Conservation (phyloP, 1,140 invertebrate species). For the Drosophila gunungcola region DNA sequence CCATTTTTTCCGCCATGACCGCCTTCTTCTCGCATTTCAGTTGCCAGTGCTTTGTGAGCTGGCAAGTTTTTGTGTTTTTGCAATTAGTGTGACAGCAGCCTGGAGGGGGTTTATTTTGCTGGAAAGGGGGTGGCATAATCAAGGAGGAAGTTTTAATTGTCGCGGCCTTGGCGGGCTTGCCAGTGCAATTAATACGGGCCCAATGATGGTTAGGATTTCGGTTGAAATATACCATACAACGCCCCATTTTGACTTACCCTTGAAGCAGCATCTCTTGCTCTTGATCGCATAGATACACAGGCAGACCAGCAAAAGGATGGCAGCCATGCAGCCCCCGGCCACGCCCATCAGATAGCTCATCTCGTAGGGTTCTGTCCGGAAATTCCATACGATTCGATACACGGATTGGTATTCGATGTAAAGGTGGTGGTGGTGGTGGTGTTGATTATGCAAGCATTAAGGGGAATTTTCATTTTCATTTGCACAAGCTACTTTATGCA, state of each 20-base stretch:
- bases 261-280: slow-evolving; percentile 89
- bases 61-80: slow-evolving; percentile 78
- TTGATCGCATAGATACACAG: slow-evolving; percentile 87
- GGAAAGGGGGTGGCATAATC: slow-evolving; percentile 54
- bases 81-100: slow-evolving; percentile 71
- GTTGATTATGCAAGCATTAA: slow-evolving; percentile 63
- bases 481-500: slow-evolving; percentile 11
- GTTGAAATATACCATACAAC: neutral
- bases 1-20: slow-evolving; percentile 42
- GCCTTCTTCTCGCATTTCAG: slow-evolving; percentile 38
- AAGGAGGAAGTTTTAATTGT: slow-evolving; percentile 76
- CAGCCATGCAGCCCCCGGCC: slow-evolving; percentile 86
- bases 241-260: slow-evolving; percentile 86
- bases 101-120: neutral
- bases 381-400: slow-evolving; percentile 17
- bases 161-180: slow-evolving; percentile 63
- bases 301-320: slow-evolving; percentile 87
- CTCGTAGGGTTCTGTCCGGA: slow-evolving; percentile 87
- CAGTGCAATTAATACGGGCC: slow-evolving; percentile 65
- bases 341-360: slow-evolving; percentile 88
- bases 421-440: slow-evolving; percentile 12
- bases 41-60: slow-evolving; percentile 39
- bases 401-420: slow-evolving; percentile 28
- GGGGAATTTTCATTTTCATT: slow-evolving; percentile 60
- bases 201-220: slow-evolving; percentile 23